These are phyloP conservation scores for Morone chrysops DNA, from an alignment of 2,113 vertebrate genomes.

Conservation along the genomic window DNA sequence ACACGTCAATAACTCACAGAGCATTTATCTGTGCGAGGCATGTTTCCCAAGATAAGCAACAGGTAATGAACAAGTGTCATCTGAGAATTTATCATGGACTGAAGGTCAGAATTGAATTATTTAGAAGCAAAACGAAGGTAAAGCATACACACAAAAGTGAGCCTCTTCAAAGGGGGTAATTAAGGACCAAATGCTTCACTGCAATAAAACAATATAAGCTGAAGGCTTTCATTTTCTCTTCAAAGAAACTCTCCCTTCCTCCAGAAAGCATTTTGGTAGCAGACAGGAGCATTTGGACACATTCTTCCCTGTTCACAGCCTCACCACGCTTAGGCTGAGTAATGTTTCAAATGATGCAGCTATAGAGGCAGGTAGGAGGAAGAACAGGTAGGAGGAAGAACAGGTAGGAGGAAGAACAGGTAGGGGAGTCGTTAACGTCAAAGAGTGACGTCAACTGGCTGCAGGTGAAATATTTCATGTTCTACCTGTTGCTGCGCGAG, in stretches of 20 bases:
- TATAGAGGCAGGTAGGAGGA: too few relatives aligned
- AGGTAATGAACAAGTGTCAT: constrained; percentile 63
- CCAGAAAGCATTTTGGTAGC: background rate
- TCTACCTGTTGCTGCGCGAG: constrained; percentile 40
- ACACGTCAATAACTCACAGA: constrained; percentile 82
- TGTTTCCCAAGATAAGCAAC: constrained; percentile 82
- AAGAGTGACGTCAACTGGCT: background rate
- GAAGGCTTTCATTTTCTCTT: constrained; percentile 41
- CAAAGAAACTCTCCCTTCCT: constrained; percentile 30
- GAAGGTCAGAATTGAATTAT: constrained; percentile 19
- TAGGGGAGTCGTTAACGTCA: background rate
- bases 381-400: too few relatives aligned
- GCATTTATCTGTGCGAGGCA: constrained; percentile 71
- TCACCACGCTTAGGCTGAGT: background rate
- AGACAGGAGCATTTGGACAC: background rate
- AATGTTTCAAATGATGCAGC: background rate
- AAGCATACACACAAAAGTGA: constrained; percentile 5
- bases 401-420: background rate
- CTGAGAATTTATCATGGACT: constrained; percentile 15
- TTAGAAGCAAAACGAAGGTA: background rate
- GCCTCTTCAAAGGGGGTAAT: constrained; percentile 37
- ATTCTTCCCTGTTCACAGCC: too few relatives aligned
- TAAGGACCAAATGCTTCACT: constrained; percentile 51
- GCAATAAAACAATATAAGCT: constrained; percentile 71
- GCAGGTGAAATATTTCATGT: background rate